These are phyloP conservation scores for Cheirogaleus medius DNA, from an alignment of 2,113 vertebrate genomes.

Conservation along the genomic window DNA sequence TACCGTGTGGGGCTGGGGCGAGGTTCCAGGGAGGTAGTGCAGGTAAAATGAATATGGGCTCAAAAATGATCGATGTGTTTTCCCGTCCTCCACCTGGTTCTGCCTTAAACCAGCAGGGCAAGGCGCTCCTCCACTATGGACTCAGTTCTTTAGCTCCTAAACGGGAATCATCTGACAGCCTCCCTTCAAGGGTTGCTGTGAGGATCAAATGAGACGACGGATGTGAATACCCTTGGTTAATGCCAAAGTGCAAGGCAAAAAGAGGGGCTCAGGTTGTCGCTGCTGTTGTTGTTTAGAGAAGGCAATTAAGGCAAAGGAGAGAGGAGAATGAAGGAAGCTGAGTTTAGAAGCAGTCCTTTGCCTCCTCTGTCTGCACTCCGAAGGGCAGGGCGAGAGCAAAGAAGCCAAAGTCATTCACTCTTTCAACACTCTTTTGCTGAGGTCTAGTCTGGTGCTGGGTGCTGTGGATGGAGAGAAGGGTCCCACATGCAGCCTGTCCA, in stretches of 20 bases:
- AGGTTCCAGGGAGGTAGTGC: neutral
- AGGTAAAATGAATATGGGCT: neutral
- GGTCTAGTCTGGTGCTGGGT: neutral
- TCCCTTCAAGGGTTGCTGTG: neutral
- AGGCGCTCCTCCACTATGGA: fast-evolving
- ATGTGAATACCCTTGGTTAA: neutral
- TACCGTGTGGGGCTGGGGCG: neutral
- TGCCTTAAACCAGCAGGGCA: neutral
- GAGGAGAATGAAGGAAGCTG: neutral
- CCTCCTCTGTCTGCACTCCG: neutral
- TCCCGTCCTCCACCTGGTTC: neutral
- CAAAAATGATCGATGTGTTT: neutral
- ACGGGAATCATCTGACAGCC: neutral
- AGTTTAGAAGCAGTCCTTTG: neutral
- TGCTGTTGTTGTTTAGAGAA: neutral
- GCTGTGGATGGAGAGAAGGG: neutral
- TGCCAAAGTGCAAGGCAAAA: neutral
- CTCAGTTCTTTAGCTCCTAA: neutral
- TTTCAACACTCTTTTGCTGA: neutral
- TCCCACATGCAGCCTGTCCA: neutral
- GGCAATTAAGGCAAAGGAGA: neutral
- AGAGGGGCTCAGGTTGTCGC: neutral
- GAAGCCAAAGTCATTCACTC: neutral
- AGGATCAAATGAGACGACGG: neutral
- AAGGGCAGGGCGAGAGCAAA: neutral